Conservation (phyloP, 2,888 invertebrate genomes). For the Nemoura dubitans region DNA sequence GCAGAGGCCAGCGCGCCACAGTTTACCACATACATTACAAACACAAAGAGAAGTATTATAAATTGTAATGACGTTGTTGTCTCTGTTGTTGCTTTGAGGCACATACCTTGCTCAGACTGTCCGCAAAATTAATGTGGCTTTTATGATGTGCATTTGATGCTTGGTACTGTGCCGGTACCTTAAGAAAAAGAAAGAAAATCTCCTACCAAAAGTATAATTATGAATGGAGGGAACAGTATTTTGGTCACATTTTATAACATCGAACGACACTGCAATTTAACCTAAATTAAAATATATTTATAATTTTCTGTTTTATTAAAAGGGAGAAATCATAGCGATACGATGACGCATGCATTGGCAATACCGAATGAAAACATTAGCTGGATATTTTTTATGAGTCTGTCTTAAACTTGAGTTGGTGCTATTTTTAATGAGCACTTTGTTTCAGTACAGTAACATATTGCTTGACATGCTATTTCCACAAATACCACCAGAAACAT, state of each 20-base stretch:
- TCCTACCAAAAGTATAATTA: slow-evolving; percentile 56
- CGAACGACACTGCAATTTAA: slow-evolving; percentile 18
- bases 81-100: slow-evolving; percentile 3
- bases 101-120: slow-evolving; percentile 70
- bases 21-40: background rate
- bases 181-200: slow-evolving; percentile 51
- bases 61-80: background rate
- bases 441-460: no score
- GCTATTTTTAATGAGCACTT: no score
- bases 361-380: no score
- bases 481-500: slow-evolving; percentile 2
- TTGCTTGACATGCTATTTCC: background rate
- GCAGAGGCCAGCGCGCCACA: background rate
- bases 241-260: background rate
- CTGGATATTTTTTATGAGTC: no score
- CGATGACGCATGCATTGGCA: no score
- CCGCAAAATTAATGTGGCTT: slow-evolving; percentile 74
- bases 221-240: background rate
- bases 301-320: slow-evolving; percentile 17
- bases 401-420: no score
- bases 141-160: slow-evolving; percentile 58
- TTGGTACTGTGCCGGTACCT: slow-evolving; percentile 52
- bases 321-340: no score
- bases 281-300: background rate
- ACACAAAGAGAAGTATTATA: background rate